Base-by-base conservation (phyloP, 2,113 vertebrate species). In the Cebus imitator region DNA sequence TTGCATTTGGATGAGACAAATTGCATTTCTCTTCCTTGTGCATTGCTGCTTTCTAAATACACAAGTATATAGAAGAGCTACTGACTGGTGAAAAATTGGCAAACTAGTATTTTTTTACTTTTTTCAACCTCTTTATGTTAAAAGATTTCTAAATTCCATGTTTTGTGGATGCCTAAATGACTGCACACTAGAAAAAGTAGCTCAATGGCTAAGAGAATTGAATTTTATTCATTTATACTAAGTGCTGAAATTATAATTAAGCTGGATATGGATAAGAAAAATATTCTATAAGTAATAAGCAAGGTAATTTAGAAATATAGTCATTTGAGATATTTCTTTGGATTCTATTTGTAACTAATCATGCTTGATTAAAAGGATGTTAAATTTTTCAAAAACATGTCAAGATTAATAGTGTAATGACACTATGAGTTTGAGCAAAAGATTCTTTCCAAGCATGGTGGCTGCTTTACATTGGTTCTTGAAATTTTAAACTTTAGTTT, bases 1-100 rank as follows among this genome's bases (percentile, higher is more conserved):
- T 97, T 98, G 78, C n/a, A 86, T 86, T 96, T 61, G 55, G 70
- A 25, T 90, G 20, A 48, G 79, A 89, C 20, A 97, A 50, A 79
- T 64, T 32, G 25, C 35, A 12, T 82, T 79, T 25, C 8, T 70
- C 18, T 88, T 92, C 43, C 48, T 37, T 87, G 17, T 8, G 25
- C 86, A 61, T 43, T 89, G 76, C 27, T 89, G 68, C 81, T 94
- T 96, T 86, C 93, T 83, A 87, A 91, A 75, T 64, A 87, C 48
- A 93, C 48, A 93, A 86, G 6, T 90, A 37, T 57, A 72, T 23
- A 45, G 48, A 80, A 16, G 40, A 61, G 10, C 52, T 70, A 91
- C 61, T 35, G 32, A 73, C 14, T 64, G 66, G 1, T 68, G 27
- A 6, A 94, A 16, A 93, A 78, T 30, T 64, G 80, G 27, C 6